Evolutionary conservation across 2,797 vertebrate species (phyloP), one percentile per base, ranked within the genome.

Genomic region (Alexandromys oeconomus): DNA sequence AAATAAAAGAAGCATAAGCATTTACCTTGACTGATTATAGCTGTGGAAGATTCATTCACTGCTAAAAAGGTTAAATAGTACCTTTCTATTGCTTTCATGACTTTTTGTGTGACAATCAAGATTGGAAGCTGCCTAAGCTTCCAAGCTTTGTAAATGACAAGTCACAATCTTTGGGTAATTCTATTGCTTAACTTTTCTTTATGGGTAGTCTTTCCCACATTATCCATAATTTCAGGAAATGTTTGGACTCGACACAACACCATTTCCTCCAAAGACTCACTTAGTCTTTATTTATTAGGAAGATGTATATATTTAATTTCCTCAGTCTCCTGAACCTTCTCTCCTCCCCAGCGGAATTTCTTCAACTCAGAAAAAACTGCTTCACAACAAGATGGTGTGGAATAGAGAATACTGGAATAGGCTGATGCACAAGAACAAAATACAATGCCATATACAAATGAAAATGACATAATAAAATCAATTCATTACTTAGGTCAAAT

Each of bases 131-230:
- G n/a, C 17, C n/a, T 92, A 10, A n/a, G 0, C 23, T 82, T 81
- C 37, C 31, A 11, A 57, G 54, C 7, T 37, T 25, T 1, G 1
- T 40, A 74, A 61, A 69, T 76, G 4, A 14, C 2, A 76, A 15
- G 23, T 27, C 25, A 57, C 3, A 11, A 10, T 31, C 25, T 46
- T 2, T 37, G 54, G 23, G 4, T 17, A 5, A 19, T 8, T 1
- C 10, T 7, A 51, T n/a, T 31, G 19, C 4, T 7, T 51, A 8
- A 17, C 17, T 5, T 51, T 5, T 87, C 19, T 48, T n/a, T 40
- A 10, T 15, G 2, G 4, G 2, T 1, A 1, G 1, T 8, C 1
- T 1, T 10, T 37, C 54, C 11, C 5, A 4, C 2, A 25, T 31
- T 1, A 29, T 74, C 1, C 48, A 40, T 10, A 51, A 27, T 6